Base-by-base conservation (phyloP, 2,888 invertebrate species). In the Podotricha telesiphe region DNA sequence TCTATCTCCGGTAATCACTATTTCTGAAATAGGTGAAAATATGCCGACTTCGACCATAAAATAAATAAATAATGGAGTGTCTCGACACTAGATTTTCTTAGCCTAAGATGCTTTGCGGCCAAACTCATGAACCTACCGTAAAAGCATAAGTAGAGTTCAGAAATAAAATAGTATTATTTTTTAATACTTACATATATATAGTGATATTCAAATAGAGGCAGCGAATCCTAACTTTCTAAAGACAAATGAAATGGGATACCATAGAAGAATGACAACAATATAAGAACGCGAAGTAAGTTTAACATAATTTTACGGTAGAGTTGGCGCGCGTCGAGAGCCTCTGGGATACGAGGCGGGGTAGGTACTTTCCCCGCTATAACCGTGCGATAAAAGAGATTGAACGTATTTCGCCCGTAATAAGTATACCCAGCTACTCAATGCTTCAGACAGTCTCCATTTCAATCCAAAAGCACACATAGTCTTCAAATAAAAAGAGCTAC, bases 351-450 rank as follows among this genome's bases (percentile, higher is more conserved):
- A 83, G 81, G 78, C 80, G 79, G 78, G 84, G 86, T 55, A 55
- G 34, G 34, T 87, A 84, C 86, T 86, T 87, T 89, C 86, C 80
- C 80, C 76, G 84, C 86, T 87, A 85, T 89, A 90, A 89, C 85
- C 82, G 85, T 76, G 75, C 88, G 87, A 91, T 91, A 91, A 90
- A 91, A 88, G 83, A 91, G 88, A 92, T 91, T 90, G 91, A 88
- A 88, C 86, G 87, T 83, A 87, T 86, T 88, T 83, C 81, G 84
- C 82, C 83, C 83, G 86, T 88, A 87, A 87, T 89, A 90, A 87
- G 86, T 84, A 86, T 80, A 80, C 80, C 79, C 75, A 80, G 78
- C 80, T 84, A 76, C 75, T 77, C 76, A 77, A 76, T 74, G 78
- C 84, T 83, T 83, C 78, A 77, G 79, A 77, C 80, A 76, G 80